Evolutionary conservation across 1,140 invertebrate species (phyloP).

Genomic region (Maconellicoccus hirsutus): DNA sequence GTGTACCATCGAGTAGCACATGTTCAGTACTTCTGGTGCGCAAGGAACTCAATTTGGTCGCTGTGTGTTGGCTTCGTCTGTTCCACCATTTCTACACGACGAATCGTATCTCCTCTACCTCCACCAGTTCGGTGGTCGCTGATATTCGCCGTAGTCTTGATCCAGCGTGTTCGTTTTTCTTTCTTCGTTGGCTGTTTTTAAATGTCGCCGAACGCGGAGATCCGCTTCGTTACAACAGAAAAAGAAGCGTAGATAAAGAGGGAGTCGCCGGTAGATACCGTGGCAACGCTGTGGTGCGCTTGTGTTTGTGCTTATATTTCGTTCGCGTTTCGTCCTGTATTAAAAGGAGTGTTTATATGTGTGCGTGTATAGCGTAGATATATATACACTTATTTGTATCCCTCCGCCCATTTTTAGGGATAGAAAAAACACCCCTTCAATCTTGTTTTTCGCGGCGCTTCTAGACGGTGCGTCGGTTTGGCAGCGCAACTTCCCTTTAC

Average conservation of each 20-base stretch:
- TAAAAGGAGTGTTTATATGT: no score
- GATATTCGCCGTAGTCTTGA: conserved; percentile 15
- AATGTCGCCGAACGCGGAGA: conserved; percentile 13
- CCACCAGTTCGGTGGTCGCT: conserved; percentile 1
- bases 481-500: conserved; percentile 6
- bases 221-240: conserved; percentile 15
- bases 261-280: neutral
- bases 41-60: conserved; percentile 16
- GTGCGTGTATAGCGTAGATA: no score
- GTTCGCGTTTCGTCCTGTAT: neutral
- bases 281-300: neutral
- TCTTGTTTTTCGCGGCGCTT: conserved; percentile 7
- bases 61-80: neutral
- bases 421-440: conserved; percentile 8
- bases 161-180: conserved; percentile 12
- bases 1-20: conserved; percentile 16
- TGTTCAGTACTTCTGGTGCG: conserved; percentile 20
- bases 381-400: neutral
- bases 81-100: conserved; percentile 13
- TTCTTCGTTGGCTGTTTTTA: conserved; percentile 16
- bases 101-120: conserved; percentile 14
- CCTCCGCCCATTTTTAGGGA: neutral
- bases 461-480: conserved; percentile 16
- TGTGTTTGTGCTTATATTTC: neutral
- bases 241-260: neutral